phyloP scores from a whole-genome alignment of 23 tunicate genomes.

The Styela plicata region DNA sequence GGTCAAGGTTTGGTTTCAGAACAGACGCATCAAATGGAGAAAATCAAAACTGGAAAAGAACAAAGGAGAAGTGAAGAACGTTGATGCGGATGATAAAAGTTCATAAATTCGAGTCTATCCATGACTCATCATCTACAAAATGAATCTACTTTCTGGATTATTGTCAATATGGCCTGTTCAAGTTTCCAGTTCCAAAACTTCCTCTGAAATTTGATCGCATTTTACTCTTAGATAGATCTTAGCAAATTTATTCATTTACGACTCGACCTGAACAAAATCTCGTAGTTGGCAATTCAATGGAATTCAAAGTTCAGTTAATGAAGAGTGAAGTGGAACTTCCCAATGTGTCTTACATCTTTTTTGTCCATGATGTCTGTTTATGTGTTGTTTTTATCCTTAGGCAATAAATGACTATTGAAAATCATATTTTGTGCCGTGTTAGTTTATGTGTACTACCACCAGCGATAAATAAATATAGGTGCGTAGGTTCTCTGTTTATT shows the following conservation, averaged over 20 bases:
- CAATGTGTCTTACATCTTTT: neutral
- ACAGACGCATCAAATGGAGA: conserved; percentile 69
- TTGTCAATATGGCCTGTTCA: neutral
- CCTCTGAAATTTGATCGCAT: too few relatives aligned
- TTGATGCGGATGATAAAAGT: neutral
- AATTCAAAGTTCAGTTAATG: neutral
- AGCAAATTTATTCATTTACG: too few relatives aligned
- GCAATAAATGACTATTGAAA: too few relatives aligned
- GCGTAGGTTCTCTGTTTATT: too few relatives aligned
- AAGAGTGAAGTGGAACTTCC: neutral
- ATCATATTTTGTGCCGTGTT: too few relatives aligned
- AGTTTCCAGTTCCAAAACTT: neutral
- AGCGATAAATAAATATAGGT: too few relatives aligned
- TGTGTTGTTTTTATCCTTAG: too few relatives aligned
- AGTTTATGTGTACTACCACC: too few relatives aligned
- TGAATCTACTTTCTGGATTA: too few relatives aligned
- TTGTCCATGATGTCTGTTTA: too few relatives aligned
- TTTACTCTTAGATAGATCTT: too few relatives aligned
- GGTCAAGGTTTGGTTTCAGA: conserved; percentile 80
- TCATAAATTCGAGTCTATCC: neutral
- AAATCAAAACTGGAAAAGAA: conserved; percentile 23
- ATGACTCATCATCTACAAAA: neutral
- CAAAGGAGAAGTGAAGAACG: neutral
- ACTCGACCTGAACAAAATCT: neutral
- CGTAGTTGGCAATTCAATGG: neutral